These are phyloP conservation scores for Macrochelys suwanniensis DNA, from an alignment of 2,797 vertebrate species.

Conservation along the genomic window DNA sequence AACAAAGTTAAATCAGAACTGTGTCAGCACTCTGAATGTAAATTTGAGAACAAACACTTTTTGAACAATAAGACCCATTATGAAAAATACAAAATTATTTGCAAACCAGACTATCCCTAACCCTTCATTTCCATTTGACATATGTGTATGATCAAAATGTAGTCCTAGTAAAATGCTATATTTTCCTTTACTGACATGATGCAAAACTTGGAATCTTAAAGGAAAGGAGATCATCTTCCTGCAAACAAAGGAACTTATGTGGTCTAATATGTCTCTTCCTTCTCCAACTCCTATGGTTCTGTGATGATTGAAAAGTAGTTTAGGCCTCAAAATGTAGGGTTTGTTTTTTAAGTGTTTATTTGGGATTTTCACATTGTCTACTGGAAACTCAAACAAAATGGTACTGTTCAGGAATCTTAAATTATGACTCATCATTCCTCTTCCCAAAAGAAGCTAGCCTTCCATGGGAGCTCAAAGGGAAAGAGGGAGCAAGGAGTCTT, in stretches of 20 bases:
- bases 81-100: slow-evolving; percentile 2
- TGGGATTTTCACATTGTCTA: background rate
- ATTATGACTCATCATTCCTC: background rate
- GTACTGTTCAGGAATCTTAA: background rate
- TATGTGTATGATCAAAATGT: background rate
- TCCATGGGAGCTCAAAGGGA: background rate
- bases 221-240: background rate
- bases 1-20: background rate
- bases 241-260: too few species aligned
- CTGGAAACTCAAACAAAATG: background rate
- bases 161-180: background rate
- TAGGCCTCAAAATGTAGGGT: background rate
- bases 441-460: background rate
- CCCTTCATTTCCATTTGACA: background rate
- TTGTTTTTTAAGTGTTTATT: background rate
- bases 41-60: background rate
- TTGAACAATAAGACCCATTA: background rate
- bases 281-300: background rate
- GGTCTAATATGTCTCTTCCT: background rate
- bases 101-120: background rate
- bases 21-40: background rate
- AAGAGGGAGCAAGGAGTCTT: background rate
- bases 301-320: background rate
- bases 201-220: background rate
- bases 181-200: background rate